Conservation (phyloP, 53 echinoderm and acorn worm genomes). For the Stichopus horrens region DNA sequence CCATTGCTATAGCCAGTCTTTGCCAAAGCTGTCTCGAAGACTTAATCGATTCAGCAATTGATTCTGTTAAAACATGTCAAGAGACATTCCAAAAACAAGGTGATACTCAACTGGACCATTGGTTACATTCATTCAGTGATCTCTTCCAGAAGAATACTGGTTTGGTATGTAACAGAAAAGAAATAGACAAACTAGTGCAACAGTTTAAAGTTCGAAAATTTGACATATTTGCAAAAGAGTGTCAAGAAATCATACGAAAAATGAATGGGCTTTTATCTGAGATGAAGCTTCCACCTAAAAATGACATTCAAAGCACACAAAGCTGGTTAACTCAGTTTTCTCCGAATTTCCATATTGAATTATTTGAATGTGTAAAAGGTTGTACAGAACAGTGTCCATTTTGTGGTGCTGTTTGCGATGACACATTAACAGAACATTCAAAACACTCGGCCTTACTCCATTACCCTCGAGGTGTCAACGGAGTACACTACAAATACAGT, state of each 20-base stretch:
- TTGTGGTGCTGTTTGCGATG: slow-evolving; percentile 25
- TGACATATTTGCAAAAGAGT: neutral
- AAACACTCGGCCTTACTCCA: neutral
- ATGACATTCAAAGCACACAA: neutral
- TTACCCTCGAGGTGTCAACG: neutral
- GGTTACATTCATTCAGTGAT: neutral
- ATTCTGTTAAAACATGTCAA: neutral
- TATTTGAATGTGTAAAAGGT: neutral
- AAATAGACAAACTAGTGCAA: neutral
- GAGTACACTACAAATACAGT: neutral
- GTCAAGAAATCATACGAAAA: neutral
- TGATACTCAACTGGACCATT: neutral
- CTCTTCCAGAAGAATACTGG: neutral
- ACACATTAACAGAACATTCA: neutral
- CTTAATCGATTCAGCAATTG: neutral
- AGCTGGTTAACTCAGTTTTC: neutral
- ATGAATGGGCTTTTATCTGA: neutral
- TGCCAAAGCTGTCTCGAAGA: neutral
- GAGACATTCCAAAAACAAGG: neutral
- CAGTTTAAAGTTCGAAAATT: neutral
- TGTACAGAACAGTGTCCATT: neutral
- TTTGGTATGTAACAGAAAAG: neutral
- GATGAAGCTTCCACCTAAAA: neutral
- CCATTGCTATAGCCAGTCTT: neutral
- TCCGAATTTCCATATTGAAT: neutral